Evolutionary conservation across 2,888 invertebrate genomes (phyloP).

Genomic region (Neria commutata): DNA sequence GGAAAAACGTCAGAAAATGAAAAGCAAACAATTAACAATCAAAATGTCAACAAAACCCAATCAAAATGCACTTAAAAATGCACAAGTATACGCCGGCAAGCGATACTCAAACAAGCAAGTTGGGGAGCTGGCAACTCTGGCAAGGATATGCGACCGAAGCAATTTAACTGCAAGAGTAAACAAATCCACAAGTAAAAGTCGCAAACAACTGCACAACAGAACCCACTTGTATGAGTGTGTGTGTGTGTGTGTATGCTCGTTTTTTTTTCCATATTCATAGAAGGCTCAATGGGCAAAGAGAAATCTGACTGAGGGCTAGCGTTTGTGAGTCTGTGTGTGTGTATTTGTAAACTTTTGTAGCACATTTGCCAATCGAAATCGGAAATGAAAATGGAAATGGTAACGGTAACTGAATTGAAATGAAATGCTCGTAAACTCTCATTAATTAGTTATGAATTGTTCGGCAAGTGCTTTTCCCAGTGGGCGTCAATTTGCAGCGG

Average conservation of each 20-base stretch:
- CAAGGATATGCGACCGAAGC: not conserved
- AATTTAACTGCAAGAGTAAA: not conserved
- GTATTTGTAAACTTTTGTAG: not conserved
- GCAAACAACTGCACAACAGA: not conserved
- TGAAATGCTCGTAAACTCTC: not conserved
- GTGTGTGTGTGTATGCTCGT: not conserved
- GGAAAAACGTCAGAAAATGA: conserved; percentile 25
- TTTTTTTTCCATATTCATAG: not conserved
- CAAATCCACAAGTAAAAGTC: not conserved
- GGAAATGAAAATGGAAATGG: not conserved
- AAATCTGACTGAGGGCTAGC: too few relatives aligned
- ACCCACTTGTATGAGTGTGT: not conserved
- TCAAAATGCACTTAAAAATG: conserved; percentile 35
- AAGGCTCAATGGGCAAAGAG: too few relatives aligned
- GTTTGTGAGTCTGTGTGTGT: too few relatives aligned
- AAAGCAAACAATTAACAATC: conserved; percentile 33
- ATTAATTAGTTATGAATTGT: conserved; percentile 7
- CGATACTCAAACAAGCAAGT: too few relatives aligned
- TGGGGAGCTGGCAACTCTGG: too few relatives aligned
- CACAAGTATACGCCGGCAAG: conserved; percentile 20
- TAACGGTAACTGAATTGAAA: not conserved
- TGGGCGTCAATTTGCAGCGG: too few relatives aligned
- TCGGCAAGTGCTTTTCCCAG: too few relatives aligned
- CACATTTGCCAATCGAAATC: not conserved
- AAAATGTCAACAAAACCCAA: conserved; percentile 31